phyloP scores from a whole-genome alignment of 2,888 invertebrate genomes.

The Leptinotarsa tumamoca region DNA sequence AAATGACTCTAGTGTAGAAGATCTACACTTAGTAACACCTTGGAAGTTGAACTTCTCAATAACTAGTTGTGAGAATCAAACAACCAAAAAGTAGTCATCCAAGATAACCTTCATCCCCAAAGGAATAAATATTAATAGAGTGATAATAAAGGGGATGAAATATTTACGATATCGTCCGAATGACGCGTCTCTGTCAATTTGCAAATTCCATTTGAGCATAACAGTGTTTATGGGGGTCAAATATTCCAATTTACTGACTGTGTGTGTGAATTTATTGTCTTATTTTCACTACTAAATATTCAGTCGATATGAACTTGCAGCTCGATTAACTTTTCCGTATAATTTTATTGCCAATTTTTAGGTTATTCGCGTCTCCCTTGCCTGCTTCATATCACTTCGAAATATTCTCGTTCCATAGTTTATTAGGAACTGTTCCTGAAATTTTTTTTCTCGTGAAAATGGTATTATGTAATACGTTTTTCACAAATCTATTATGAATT shows the following conservation, averaged over 20 bases:
- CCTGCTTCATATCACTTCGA: conserved; percentile 48
- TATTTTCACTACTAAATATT: conserved; percentile 64
- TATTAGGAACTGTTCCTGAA: conserved; percentile 38
- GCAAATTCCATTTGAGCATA: conserved; percentile 62
- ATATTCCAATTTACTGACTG: conserved; percentile 66
- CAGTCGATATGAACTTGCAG: conserved; percentile 61
- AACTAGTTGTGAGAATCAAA: background rate
- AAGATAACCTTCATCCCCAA: background rate
- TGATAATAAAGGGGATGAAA: conserved; percentile 40
- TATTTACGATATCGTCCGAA: conserved; percentile 45
- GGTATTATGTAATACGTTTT: too few relatives aligned
- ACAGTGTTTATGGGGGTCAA: conserved; percentile 66
- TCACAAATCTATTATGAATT: too few relatives aligned
- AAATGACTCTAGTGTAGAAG: too few relatives aligned
- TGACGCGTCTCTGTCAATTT: conserved; percentile 60
- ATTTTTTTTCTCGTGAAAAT: background rate
- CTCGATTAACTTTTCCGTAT: conserved; percentile 62
- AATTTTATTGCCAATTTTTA: conserved; percentile 65
- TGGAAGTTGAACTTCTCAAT: background rate
- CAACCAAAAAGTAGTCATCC: conserved; percentile 1
- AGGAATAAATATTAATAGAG: conserved; percentile 43
- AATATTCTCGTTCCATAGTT: conserved; percentile 37
- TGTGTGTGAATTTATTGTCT: conserved; percentile 64
- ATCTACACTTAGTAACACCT: background rate
- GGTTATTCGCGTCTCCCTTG: conserved; percentile 55